phyloP scores from a whole-genome alignment of 2,888 invertebrate species.

The Metellina segmentata region DNA sequence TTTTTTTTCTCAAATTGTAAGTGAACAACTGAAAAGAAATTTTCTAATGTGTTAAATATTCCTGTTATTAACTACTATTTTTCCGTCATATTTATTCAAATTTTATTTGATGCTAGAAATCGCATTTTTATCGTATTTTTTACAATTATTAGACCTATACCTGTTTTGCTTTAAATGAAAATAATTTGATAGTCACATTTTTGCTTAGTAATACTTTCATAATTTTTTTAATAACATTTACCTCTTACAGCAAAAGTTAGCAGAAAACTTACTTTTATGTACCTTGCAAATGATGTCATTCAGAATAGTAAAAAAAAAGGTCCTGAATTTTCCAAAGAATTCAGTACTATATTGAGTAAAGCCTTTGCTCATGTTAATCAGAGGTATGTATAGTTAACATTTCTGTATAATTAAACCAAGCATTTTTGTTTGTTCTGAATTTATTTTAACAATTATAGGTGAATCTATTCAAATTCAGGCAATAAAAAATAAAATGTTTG shows the following conservation, averaged over 20 bases:
- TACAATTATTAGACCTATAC: too few species aligned
- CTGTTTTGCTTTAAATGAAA: too few species aligned
- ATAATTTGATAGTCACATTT: too few species aligned
- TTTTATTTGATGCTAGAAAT: too few species aligned
- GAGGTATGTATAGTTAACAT: conserved; percentile 78
- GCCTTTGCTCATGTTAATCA: conserved; percentile 91
- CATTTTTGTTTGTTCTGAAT: not conserved
- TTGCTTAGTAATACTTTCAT: not conserved
- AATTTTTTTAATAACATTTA: not conserved
- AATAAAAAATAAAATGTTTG: too few species aligned
- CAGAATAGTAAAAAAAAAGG: conserved; percentile 99
- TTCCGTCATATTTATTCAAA: too few species aligned
- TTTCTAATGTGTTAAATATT: too few species aligned
- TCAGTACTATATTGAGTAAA: conserved; percentile 88
- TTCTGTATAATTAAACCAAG: not conserved
- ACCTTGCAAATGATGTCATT: conserved; percentile 99
- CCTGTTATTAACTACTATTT: too few species aligned
- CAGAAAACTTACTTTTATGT: conserved; percentile 96
- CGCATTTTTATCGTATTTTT: too few species aligned
- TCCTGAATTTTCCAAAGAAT: conserved; percentile 92
- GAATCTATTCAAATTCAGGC: too few species aligned
- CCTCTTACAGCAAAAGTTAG: conserved; percentile 87
- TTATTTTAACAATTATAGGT: not conserved
- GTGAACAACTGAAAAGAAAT: too few species aligned
- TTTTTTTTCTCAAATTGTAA: too few species aligned